phyloP scores from a whole-genome alignment of 2,888 invertebrate genomes.

The Seira ritae region DNA sequence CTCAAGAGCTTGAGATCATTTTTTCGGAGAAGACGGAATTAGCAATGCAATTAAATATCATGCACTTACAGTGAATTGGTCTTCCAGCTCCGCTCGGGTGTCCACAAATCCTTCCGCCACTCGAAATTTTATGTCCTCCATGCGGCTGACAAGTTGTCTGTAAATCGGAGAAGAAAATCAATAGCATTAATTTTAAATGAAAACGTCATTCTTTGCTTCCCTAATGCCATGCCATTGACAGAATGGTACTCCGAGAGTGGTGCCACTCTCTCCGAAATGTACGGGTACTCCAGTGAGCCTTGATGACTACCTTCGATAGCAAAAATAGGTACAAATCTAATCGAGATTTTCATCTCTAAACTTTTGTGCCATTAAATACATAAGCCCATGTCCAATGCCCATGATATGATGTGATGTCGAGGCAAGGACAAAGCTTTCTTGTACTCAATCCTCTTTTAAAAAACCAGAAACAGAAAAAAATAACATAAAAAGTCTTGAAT shows the following conservation, averaged over 20 bases:
- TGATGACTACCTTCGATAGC: too few relatives aligned
- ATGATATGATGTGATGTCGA: too few relatives aligned
- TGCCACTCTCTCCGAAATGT: not conserved
- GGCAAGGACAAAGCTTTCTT: too few relatives aligned
- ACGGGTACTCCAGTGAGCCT: too few relatives aligned
- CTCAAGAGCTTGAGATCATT: too few relatives aligned
- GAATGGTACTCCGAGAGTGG: not conserved
- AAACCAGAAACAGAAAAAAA: not conserved
- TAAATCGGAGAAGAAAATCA: constrained; percentile 34
- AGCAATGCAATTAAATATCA: too few relatives aligned
- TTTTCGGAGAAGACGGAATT: too few relatives aligned
- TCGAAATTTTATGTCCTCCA: constrained; percentile 58
- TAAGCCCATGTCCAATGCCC: too few relatives aligned
- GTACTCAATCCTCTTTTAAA: too few relatives aligned
- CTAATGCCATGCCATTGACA: not conserved
- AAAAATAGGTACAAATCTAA: too few relatives aligned
- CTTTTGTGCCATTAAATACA: too few relatives aligned
- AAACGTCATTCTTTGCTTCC: not conserved
- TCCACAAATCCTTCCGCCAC: constrained; percentile 69
- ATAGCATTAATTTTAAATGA: not conserved
- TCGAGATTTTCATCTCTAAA: too few relatives aligned
- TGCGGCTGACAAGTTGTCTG: constrained; percentile 61
- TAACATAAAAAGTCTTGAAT: not conserved
- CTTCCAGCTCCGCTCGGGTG: constrained; percentile 65
- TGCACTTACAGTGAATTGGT: constrained; percentile 72